Conservation (phyloP, 2,888 invertebrate genomes). For the Stomorhina lunata region DNA sequence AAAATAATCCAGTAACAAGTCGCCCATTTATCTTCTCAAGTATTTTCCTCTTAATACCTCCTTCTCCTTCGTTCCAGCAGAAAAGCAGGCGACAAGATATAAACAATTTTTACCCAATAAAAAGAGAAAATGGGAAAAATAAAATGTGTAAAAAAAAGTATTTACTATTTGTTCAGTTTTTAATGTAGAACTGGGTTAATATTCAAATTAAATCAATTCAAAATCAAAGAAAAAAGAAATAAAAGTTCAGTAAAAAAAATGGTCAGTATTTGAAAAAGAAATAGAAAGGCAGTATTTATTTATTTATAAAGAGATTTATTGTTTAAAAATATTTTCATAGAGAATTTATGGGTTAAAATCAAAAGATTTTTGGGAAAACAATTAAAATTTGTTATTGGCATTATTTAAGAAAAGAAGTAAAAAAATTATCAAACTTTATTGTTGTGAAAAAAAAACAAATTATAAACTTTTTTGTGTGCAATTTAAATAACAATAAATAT, state of each 20-base stretch:
- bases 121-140: not conserved
- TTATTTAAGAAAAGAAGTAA: not conserved
- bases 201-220: constrained; percentile 61
- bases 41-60: not conserved
- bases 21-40: constrained; percentile 20
- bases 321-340: not conserved
- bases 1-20: constrained; percentile 14
- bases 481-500: too few relatives aligned
- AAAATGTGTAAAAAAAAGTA: constrained; percentile 17
- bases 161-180: constrained; percentile 10
- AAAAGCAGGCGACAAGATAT: not conserved
- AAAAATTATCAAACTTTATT: too few relatives aligned
- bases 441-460: too few relatives aligned
- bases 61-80: too few relatives aligned
- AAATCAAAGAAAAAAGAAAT: constrained; percentile 23
- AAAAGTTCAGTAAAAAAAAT: not conserved
- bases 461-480: too few relatives aligned
- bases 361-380: not conserved
- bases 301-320: constrained; percentile 14
- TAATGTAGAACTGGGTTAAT: constrained; percentile 62
- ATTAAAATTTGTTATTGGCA: not conserved
- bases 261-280: too few relatives aligned
- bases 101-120: not conserved
- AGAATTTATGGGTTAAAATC: not conserved
- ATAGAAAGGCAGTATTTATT: not conserved